phyloP scores from a whole-genome alignment of 2,113 vertebrate genomes.

The Picathartes gymnocephalus region DNA sequence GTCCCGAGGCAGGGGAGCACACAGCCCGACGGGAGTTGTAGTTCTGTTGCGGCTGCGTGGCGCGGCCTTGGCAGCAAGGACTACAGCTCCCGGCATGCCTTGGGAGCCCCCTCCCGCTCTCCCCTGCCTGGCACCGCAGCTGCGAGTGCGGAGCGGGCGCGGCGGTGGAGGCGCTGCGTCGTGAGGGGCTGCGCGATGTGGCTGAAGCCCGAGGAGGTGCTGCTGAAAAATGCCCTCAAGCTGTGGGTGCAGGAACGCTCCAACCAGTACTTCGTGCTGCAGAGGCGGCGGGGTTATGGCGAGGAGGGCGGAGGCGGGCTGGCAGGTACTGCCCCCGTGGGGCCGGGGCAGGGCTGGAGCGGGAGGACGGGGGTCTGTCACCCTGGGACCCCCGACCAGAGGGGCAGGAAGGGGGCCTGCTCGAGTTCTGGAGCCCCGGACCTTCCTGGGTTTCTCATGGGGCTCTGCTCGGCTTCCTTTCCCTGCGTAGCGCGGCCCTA shows the following conservation, averaged over 20 bases:
- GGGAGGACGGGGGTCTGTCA: background rate
- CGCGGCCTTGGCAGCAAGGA: background rate
- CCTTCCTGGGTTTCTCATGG: background rate
- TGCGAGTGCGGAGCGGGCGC: slow-evolving; percentile 72
- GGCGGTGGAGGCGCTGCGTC: background rate
- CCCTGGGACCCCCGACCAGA: background rate
- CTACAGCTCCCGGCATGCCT: slow-evolving; percentile 61
- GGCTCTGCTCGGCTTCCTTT: background rate
- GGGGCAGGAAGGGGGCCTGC: too few relatives aligned
- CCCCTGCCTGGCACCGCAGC: background rate
- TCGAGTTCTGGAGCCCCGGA: background rate
- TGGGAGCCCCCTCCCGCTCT: too few relatives aligned
- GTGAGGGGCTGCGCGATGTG: slow-evolving; percentile 77
- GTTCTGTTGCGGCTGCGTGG: background rate
- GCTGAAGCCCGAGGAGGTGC: slow-evolving; percentile 93
- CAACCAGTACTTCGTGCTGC: slow-evolving; percentile 92
- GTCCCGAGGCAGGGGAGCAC: background rate
- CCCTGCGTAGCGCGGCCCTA: background rate
- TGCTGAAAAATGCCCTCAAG: slow-evolving; percentile 94
- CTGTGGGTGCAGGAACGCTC: slow-evolving; percentile 92
- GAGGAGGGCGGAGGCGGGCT: slow-evolving; percentile 89
- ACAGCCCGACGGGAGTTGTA: background rate
- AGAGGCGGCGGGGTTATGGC: slow-evolving; percentile 88
- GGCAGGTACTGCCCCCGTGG: slow-evolving; percentile 76
- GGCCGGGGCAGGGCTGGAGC: background rate